A percentile compares a stretch with the other conserved stretches of the same genome.
These are phyloP conservation scores for Smutsia temminckii DNA, from an alignment of 2,797 vertebrate species.

Conservation along the genomic window DNA sequence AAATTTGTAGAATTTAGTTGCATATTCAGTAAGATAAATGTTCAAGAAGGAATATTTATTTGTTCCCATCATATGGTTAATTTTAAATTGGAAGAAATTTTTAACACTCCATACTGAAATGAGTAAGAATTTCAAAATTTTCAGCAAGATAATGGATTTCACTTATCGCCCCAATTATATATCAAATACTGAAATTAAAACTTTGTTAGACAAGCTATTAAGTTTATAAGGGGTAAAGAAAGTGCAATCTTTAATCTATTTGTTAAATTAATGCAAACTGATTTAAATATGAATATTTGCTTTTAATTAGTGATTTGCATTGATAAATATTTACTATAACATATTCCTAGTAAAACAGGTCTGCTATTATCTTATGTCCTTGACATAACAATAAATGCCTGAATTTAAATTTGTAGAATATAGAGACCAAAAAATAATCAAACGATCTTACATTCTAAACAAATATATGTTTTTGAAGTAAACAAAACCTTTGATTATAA, in stretches of 20 bases:
- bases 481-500: neutral
- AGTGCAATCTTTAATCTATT: neutral
- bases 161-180: neutral
- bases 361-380: neutral
- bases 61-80: neutral
- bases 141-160: neutral
- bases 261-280: neutral
- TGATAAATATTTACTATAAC: neutral
- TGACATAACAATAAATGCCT: neutral
- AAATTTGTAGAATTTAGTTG: slow-evolving; percentile 7
- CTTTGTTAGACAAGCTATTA: neutral
- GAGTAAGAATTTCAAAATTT: neutral
- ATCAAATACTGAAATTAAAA: neutral
- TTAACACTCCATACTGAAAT: neutral
- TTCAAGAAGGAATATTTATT: neutral
- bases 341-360: neutral
- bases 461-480: neutral
- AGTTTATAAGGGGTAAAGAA: neutral
- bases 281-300: neutral
- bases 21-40: neutral
- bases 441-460: neutral
- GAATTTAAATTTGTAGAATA: neutral
- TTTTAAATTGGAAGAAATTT: neutral
- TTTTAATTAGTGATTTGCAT: neutral
- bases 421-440: neutral